These are phyloP conservation scores for Caradrina kadenii DNA, from an alignment of 2,888 invertebrate species.

Conservation along the genomic window DNA sequence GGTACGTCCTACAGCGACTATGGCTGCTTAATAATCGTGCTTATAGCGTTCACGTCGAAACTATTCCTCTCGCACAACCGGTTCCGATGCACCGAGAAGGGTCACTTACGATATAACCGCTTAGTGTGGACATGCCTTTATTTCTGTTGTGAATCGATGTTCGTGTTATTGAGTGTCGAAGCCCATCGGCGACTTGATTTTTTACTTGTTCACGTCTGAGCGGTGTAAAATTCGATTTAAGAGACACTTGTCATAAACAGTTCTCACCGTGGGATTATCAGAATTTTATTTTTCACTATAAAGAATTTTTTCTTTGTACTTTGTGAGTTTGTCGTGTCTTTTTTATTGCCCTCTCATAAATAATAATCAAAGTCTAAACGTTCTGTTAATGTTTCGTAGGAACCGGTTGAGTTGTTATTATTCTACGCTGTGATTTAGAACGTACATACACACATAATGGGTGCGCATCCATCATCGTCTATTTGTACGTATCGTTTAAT, in stretches of 20 bases:
- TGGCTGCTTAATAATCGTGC: conserved; percentile 79
- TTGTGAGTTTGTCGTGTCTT: conserved; percentile 50
- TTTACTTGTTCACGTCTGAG: conserved; percentile 57
- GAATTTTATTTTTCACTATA: conserved; percentile 43
- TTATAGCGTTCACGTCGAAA: conserved; percentile 76
- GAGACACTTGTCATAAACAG: conserved; percentile 64
- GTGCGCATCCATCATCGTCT: conserved; percentile 64
- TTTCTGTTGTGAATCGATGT: conserved; percentile 64
- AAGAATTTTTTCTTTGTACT: conserved; percentile 55
- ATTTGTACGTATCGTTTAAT: conserved; percentile 64
- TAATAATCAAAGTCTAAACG: conserved; percentile 58
- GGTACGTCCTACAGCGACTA: conserved; percentile 77
- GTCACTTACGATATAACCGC: conserved; percentile 74
- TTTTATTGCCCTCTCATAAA: conserved; percentile 52
- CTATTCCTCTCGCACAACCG: conserved; percentile 83
- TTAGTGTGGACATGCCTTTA: conserved; percentile 76
- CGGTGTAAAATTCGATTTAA: conserved; percentile 65
- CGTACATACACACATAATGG: conserved; percentile 54
- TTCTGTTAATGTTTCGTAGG: conserved; percentile 45
- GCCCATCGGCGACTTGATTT: conserved; percentile 59
- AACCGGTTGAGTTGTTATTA: conserved; percentile 56
- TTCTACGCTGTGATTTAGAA: conserved; percentile 60
- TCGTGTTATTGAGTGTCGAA: conserved; percentile 63
- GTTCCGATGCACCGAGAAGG: conserved; percentile 77
- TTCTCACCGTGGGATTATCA: conserved; percentile 62